phyloP scores from a whole-genome alignment of 2,888 invertebrate species.

The Netelia fuscicornis region DNA sequence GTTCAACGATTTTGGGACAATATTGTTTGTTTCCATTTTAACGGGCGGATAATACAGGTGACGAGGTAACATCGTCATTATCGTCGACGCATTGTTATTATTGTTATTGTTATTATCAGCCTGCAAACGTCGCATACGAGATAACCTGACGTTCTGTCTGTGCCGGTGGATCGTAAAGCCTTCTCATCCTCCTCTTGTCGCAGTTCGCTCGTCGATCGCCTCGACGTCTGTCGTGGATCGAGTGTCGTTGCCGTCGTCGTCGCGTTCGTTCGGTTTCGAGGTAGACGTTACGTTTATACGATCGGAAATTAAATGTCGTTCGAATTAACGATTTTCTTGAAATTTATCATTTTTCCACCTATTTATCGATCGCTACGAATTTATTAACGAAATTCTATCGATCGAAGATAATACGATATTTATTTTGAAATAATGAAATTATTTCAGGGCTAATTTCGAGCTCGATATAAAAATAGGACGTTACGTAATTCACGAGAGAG shows the following conservation, averaged over 20 bases:
- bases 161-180: constrained; percentile 46
- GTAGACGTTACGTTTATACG: too few species aligned
- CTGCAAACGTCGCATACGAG: constrained; percentile 68
- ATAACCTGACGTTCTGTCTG: constrained; percentile 67
- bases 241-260: constrained; percentile 26
- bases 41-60: constrained; percentile 7
- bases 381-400: background rate
- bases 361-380: background rate
- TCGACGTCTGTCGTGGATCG: constrained; percentile 19
- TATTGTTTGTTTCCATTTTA: background rate
- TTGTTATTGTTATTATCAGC: constrained; percentile 70
- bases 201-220: constrained; percentile 45
- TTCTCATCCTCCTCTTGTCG: constrained; percentile 40
- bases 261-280: background rate
- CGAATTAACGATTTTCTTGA: background rate
- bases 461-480: background rate
- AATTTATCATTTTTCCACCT: background rate
- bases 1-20: too few species aligned
- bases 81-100: constrained; percentile 43
- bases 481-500: constrained; percentile 20
- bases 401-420: background rate
- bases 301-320: background rate
- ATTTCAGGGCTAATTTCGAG: background rate
- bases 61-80: constrained; percentile 61
- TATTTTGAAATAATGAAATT: background rate